Base-by-base conservation (phyloP, 53 echinoderm and acorn worm species). In the Echinarachnius parma region DNA sequence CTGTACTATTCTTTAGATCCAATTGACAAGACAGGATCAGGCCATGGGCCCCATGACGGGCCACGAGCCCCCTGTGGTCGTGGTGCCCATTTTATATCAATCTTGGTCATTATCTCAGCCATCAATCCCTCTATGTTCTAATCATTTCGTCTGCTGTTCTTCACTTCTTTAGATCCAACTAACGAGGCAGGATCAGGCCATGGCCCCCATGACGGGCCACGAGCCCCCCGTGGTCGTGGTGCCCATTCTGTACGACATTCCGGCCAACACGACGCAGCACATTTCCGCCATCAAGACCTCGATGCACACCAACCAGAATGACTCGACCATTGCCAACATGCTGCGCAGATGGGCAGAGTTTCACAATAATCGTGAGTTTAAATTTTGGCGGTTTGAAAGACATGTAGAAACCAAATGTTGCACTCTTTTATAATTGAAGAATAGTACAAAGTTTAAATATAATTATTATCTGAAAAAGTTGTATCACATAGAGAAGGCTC, bases 71-170 rank as follows among this genome's bases (percentile, higher is more conserved):
- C 87, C 86, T 19, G 80, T 84, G 0, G 81, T 91, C 56, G 75
- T 87, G 2, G 76, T 95, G 14, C 91, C 91, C 4, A 77, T 95
- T 34, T 25, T 95, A 19, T 81, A 95, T 30, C 87, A 95, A 72
- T 48, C 66, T 8, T 80, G 81, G 56, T 34, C 76, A 1, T 87
- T n/a, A 68, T 84, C 60, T 69, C 78, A 8, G 46, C 44, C 1
- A 62, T 59, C 28, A 56, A 42, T 31, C 61, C 53, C 22, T 70
- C 76, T 28, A 44, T 74, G n/a, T n/a, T n/a, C n/a, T n/a, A n/a
- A n/a, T n/a, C n/a, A n/a, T n/a, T n/a, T n/a, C n/a, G n/a, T n/a
- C n/a, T n/a, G n/a, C n/a, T n/a, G 25, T 24, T 21, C 5, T 0
- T 62, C 46, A 16, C 47, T 34, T 13, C 30, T 56, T 9, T 57